Conservation (phyloP, 2,888 invertebrate species). For the Caenorhabditis japonica region DNA sequence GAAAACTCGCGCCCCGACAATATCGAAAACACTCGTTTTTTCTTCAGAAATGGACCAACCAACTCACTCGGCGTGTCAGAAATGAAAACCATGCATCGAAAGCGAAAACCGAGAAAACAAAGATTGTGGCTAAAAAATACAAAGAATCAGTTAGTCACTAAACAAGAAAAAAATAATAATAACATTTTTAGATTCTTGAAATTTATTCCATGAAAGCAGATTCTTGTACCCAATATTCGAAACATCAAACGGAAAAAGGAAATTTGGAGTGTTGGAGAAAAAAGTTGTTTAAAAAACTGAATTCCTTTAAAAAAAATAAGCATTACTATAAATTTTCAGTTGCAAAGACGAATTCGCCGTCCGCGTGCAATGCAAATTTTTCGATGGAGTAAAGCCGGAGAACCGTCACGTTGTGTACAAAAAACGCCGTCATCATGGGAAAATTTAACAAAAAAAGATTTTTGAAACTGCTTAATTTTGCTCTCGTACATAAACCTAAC, state of each 20-base stretch:
- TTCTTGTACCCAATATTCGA: constrained; percentile 24
- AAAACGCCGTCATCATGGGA: constrained; percentile 39
- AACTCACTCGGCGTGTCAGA: constrained; percentile 18
- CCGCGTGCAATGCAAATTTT: constrained; percentile 24
- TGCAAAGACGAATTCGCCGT: constrained; percentile 36
- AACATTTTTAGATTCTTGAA: constrained; percentile 14
- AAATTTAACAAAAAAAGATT: constrained; percentile 17
- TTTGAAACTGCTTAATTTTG: too few relatives aligned
- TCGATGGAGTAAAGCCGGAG: constrained; percentile 28
- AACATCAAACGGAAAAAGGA: constrained; percentile 9
- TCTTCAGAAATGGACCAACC: constrained; percentile 14
- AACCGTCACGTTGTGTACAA: constrained; percentile 29
- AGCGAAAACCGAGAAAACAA: background rate
- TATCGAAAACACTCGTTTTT: background rate
- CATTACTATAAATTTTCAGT: constrained; percentile 5
- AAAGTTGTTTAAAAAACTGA: background rate
- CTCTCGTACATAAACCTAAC: too few relatives aligned
- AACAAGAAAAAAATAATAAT: background rate
- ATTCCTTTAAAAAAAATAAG: background rate
- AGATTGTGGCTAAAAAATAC: constrained; percentile 2
- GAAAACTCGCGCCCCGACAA: too few relatives aligned
- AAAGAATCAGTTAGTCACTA: constrained; percentile 23
- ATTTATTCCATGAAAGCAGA: constrained; percentile 25
- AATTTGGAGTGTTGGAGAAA: constrained; percentile 37
- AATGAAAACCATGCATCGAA: constrained; percentile 27